Conservation (phyloP, 2,113 vertebrate species). For the Thermophis baileyi region DNA sequence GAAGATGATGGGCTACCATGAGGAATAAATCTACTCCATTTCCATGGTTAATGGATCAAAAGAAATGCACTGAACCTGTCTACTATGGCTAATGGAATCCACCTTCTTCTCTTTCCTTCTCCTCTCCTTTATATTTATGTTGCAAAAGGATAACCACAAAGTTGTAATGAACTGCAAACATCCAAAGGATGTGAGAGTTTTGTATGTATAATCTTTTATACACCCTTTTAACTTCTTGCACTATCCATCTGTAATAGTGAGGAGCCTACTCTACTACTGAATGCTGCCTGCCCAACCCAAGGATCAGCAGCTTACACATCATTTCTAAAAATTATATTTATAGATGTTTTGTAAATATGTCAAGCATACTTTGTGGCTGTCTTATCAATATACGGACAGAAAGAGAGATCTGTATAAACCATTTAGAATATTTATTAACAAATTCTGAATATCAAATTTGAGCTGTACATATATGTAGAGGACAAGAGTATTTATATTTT, state of each 20-base stretch:
- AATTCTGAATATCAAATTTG: slow-evolving; percentile 69
- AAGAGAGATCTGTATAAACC: slow-evolving; percentile 58
- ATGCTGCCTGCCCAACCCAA: slow-evolving; percentile 68
- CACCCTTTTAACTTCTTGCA: slow-evolving; percentile 80
- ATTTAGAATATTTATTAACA: slow-evolving; percentile 84
- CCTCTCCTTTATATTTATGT: slow-evolving; percentile 70
- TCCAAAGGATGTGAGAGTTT: slow-evolving; percentile 85
- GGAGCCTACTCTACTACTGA: slow-evolving; percentile 66
- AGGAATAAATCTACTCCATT: slow-evolving; percentile 65
- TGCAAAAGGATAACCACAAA: slow-evolving; percentile 82
- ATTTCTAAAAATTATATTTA: slow-evolving; percentile 75
- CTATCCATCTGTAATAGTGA: slow-evolving; percentile 74
- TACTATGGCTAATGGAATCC: slow-evolving; percentile 45
- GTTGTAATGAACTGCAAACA: slow-evolving; percentile 80
- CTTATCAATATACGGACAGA: slow-evolving; percentile 75
- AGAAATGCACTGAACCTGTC: slow-evolving; percentile 49
- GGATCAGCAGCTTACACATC: slow-evolving; percentile 66
- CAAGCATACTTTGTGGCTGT: slow-evolving; percentile 81
- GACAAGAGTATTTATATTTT: slow-evolving; percentile 79
- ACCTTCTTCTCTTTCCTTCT: slow-evolving; percentile 29
- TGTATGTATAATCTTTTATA: slow-evolving; percentile 87
- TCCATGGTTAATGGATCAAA: slow-evolving; percentile 37
- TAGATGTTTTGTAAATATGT: slow-evolving; percentile 76
- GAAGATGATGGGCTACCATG: slow-evolving; percentile 95
- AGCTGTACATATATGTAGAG: slow-evolving; percentile 74